These are phyloP conservation scores for Cottoperca gobio DNA, from an alignment of 2,797 vertebrate genomes.

Conservation along the genomic window DNA sequence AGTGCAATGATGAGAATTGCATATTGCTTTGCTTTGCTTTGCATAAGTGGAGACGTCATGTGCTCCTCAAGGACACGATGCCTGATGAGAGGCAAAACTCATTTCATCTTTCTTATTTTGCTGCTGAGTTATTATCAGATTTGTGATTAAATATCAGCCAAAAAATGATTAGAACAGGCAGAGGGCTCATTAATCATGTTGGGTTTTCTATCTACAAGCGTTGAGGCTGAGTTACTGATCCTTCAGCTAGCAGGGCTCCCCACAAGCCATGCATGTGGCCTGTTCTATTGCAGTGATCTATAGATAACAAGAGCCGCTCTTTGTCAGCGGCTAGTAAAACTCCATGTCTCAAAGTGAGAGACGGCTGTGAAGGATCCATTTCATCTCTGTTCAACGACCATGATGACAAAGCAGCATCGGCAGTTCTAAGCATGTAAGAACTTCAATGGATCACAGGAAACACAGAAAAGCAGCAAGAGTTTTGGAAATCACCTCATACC, in stretches of 20 bases:
- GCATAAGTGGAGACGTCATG: constrained; percentile 70
- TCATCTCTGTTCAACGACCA: constrained; percentile 65
- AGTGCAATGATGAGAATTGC: constrained; percentile 51
- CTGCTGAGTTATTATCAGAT: constrained; percentile 80
- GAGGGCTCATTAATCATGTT: constrained; percentile 78
- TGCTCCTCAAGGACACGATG: constrained; percentile 77
- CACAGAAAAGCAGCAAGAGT: constrained; percentile 45
- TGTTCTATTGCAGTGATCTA: constrained; percentile 71
- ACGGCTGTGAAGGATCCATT: constrained; percentile 57
- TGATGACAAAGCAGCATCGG: constrained; percentile 69
- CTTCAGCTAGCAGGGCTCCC: constrained; percentile 52
- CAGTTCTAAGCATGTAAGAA: constrained; percentile 60
- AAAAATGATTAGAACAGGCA: constrained; percentile 82
- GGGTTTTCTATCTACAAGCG: constrained; percentile 56
- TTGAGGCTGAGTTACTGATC: constrained; percentile 65
- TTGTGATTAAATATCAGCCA: constrained; percentile 80
- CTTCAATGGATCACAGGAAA: constrained; percentile 73
- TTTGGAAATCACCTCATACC: constrained; percentile 78
- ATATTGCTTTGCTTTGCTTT: constrained; percentile 71
- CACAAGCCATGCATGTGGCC: constrained; percentile 62
- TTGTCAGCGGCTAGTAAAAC: constrained; percentile 67
- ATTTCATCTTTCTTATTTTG: constrained; percentile 78
- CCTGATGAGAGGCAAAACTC: constrained; percentile 75
- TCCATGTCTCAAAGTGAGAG: constrained; percentile 55
- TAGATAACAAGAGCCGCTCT: constrained; percentile 68